A percentile compares a stretch with the other conserved stretches of the same genome.
These are phyloP conservation scores for Pholis gunnellus DNA, from an alignment of 2,113 vertebrate species.

Conservation along the genomic window DNA sequence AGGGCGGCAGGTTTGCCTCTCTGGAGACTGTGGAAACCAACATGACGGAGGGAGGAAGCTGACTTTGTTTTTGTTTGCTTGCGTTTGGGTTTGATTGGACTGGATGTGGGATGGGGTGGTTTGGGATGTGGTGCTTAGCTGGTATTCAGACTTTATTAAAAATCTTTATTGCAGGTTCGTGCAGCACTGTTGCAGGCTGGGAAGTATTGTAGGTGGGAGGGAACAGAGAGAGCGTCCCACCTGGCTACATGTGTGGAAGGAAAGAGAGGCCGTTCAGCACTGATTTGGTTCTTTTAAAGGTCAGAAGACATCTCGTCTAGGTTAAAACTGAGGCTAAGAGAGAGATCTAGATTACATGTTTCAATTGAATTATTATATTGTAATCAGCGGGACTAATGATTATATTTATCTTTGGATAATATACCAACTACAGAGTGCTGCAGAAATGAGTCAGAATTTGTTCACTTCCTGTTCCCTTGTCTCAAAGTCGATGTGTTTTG, in stretches of 20 bases:
- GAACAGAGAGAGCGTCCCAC: too few relatives aligned
- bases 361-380: too few relatives aligned
- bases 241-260: background rate
- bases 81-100: background rate
- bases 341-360: background rate
- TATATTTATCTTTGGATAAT: background rate
- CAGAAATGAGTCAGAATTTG: too few relatives aligned
- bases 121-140: background rate
- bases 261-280: background rate
- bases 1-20: constrained; percentile 13
- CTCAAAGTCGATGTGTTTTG: too few relatives aligned
- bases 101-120: background rate
- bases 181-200: background rate
- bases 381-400: too few relatives aligned
- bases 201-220: too few relatives aligned
- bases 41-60: background rate
- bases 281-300: background rate
- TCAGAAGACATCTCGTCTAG: background rate
- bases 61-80: constrained; percentile 4
- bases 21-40: background rate
- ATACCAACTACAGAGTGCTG: too few relatives aligned
- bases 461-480: too few relatives aligned
- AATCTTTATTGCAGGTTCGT: background rate
- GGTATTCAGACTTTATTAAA: background rate
- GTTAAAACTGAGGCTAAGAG: background rate